phyloP scores from a whole-genome alignment of 2,797 vertebrate species.

The Chaunax sp. region DNA sequence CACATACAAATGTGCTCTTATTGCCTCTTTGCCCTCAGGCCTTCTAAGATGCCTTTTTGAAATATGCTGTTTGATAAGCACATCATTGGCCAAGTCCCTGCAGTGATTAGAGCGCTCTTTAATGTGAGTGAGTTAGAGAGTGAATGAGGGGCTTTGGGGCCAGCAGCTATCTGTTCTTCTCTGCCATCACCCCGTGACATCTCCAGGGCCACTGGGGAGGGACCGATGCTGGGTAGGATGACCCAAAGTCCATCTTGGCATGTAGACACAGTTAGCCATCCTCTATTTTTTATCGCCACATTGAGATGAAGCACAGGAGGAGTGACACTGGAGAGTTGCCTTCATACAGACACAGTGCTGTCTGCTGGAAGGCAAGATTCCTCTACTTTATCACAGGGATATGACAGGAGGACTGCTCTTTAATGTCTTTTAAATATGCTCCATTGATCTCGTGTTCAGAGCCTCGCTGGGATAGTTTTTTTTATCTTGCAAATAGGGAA shows the following conservation, averaged over 20 bases:
- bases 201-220: constrained; percentile 46
- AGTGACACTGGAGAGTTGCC: constrained; percentile 60
- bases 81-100: constrained; percentile 86
- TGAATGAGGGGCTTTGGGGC: constrained; percentile 70
- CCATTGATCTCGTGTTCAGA: constrained; percentile 75
- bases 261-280: constrained; percentile 26
- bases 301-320: constrained; percentile 58
- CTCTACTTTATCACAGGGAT: constrained; percentile 71
- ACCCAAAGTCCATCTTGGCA: constrained; percentile 32
- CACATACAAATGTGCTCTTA: constrained; percentile 88
- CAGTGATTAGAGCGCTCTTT: constrained; percentile 87
- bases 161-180: constrained; percentile 65
- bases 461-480: constrained; percentile 51
- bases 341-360: constrained; percentile 56
- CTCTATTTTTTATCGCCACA: constrained; percentile 51
- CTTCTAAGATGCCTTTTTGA: constrained; percentile 89
- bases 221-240: constrained; percentile 25
- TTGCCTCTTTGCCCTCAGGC: constrained; percentile 86
- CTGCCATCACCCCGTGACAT: constrained; percentile 70
- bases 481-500: constrained; percentile 67
- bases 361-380: constrained; percentile 68
- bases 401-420: constrained; percentile 73
- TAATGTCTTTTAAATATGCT: constrained; percentile 81
- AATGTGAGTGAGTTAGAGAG: constrained; percentile 83
- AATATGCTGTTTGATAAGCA: constrained; percentile 91